Evolutionary conservation across 2,113 vertebrate species (phyloP), one percentile per base, ranked within the genome.

Genomic region (Dicrurus megarhynchus): DNA sequence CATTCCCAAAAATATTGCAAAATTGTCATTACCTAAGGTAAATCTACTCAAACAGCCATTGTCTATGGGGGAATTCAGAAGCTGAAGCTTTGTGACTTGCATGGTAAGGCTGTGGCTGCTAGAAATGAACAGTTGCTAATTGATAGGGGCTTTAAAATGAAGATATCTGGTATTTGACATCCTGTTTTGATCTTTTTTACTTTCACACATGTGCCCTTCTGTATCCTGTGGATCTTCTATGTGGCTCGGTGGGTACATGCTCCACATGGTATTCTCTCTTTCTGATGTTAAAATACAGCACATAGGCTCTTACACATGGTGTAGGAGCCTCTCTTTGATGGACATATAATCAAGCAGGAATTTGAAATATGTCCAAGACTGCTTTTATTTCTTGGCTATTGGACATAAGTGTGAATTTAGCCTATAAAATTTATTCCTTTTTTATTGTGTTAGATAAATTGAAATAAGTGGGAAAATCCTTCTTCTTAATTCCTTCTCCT

Each of bases 221-320:
- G 79, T 97, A 87, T 95, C 94, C 95, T 97, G 97, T 96, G 96
- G 95, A 95, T 97, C 96, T 97, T 97, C 96, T 97, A 69, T 97
- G 91, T 95, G 73, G 79, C 91, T 96, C 89, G 76, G 97, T 96
- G 90, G 96, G 95, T 94, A 94, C 94, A 93, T 90, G 90, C 96
- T 97, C 95, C 95, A 92, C 94, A 96, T 96, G 94, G 87, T 95
- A 96, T 97, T 97, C 77, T 87, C 83, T 79, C 90, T 91, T 93
- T 97, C 94, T 96, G 97, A 97, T 96, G 93, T 95, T 96, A 94
- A 97, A 97, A 96, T 96, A 65, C 90, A 93, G 90, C 87, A 94
- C 89, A 94, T 89, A 92, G 93, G 75, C 89, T 96, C 86, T 96
- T 95, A 87, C 83, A 96, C 87, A 61, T 95, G 82, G 94, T 84